Evolutionary conservation across 2,888 invertebrate genomes (phyloP).

Genomic region (Rotaria magnacalcarata): DNA sequence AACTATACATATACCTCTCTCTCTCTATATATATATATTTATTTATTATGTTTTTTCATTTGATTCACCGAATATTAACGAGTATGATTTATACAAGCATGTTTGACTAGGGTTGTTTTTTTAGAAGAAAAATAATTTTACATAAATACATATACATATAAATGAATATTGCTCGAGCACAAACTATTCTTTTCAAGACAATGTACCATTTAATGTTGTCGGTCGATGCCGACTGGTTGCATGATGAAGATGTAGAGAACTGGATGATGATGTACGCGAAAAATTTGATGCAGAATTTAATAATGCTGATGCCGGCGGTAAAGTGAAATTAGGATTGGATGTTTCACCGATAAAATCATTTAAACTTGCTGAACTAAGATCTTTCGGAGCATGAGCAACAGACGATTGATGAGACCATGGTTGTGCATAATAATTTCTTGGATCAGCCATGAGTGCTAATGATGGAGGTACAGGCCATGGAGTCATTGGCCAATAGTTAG

Average conservation of each 20-base stretch:
- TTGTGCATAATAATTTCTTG: not conserved
- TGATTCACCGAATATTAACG: slow-evolving; percentile 18
- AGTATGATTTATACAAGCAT: not conserved
- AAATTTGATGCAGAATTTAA: not conserved
- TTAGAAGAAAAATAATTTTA: slow-evolving; percentile 7
- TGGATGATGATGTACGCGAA: slow-evolving; percentile 24
- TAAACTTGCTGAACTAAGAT: slow-evolving; percentile 19
- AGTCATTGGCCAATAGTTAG: not conserved
- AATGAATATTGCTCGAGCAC: not conserved
- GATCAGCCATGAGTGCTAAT: not conserved
- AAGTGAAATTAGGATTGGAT: not conserved
- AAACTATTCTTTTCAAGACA: not conserved
- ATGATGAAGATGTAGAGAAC: slow-evolving; percentile 13
- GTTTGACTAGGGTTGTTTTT: not conserved
- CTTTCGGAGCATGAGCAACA: not conserved
- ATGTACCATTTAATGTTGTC: not conserved
- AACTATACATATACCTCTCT: not conserved
- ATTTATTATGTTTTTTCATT: not conserved
- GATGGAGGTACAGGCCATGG: not conserved
- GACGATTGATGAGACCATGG: not conserved
- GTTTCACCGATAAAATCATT: slow-evolving; percentile 4
- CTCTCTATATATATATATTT: too few species aligned
- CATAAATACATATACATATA: not conserved
- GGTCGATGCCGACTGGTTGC: not conserved
- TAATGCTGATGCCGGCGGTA: slow-evolving; percentile 10